Conservation (phyloP, 2,797 vertebrate species). For the Cyprinodon diabolis region DNA sequence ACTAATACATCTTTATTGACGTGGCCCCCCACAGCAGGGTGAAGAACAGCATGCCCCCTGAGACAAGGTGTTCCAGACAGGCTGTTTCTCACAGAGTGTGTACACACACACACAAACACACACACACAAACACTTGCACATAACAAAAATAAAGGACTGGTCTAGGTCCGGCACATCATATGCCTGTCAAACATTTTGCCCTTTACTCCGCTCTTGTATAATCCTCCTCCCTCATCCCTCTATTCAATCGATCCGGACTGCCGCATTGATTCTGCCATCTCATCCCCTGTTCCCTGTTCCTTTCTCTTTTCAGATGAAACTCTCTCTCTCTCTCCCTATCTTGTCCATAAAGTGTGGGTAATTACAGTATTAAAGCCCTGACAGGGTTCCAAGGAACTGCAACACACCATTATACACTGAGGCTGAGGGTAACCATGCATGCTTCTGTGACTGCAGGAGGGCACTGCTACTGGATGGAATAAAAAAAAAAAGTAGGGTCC, state of each 20-base stretch:
- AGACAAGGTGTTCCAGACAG: conserved; percentile 35
- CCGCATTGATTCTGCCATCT: conserved; percentile 18
- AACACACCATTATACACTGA: conserved; percentile 66
- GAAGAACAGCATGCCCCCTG: conserved; percentile 42
- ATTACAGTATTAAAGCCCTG: conserved; percentile 73
- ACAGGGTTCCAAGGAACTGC: conserved; percentile 59
- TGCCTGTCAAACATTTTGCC: conserved; percentile 32
- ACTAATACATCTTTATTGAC: conserved; percentile 67
- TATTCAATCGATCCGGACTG: conserved; percentile 5
- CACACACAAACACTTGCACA: neutral
- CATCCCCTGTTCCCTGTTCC: neutral
- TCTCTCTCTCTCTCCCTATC: conserved; percentile 13
- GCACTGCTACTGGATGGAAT: conserved; percentile 23
- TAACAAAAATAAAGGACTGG: neutral
- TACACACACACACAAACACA: neutral
- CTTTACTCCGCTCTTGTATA: conserved; percentile 14
- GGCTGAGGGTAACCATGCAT: conserved; percentile 51
- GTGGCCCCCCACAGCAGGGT: conserved; percentile 40
- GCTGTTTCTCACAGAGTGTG: neutral
- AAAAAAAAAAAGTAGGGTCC: neutral
- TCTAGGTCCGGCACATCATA: conserved; percentile 37
- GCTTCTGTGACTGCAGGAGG: conserved; percentile 60
- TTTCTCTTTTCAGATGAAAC: conserved; percentile 12
- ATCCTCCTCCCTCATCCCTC: conserved; percentile 21
- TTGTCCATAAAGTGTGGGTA: conserved; percentile 62